A percentile compares a stretch with the other conserved stretches of the same genome.
Evolutionary conservation across 2,888 invertebrate species (phyloP).

Genomic region (Hermaeophaga mercurialis): DNA sequence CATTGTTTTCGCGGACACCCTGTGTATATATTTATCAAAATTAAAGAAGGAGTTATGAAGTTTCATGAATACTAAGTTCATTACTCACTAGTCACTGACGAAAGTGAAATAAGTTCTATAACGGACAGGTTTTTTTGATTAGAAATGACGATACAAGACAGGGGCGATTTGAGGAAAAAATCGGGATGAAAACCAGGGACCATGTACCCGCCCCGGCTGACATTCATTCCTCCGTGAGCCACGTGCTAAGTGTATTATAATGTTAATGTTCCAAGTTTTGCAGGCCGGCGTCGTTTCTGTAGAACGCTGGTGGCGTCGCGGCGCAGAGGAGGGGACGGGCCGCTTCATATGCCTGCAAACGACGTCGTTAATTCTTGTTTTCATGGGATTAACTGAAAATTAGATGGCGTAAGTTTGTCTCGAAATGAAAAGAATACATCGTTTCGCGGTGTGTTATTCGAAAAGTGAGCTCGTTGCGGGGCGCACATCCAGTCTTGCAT

Average conservation of each 20-base stretch:
- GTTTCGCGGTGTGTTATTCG: slow-evolving; percentile 55
- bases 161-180: too few species aligned
- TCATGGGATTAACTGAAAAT: slow-evolving; percentile 59
- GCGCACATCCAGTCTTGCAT: slow-evolving; percentile 39
- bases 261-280: slow-evolving; percentile 57
- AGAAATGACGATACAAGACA: too few species aligned
- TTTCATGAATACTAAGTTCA: too few species aligned
- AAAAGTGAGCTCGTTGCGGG: slow-evolving; percentile 51
- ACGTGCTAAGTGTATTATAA: slow-evolving; percentile 58
- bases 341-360: slow-evolving; percentile 58
- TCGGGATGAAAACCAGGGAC: too few species aligned
- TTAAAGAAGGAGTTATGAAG: too few species aligned
- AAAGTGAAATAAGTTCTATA: too few species aligned
- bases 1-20: too few species aligned
- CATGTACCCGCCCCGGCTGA: slow-evolving; percentile 11
- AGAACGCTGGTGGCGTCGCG: slow-evolving; percentile 37
- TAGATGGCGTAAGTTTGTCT: slow-evolving; percentile 59
- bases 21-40: too few species aligned
- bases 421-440: slow-evolving; percentile 57
- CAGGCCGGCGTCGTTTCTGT: slow-evolving; percentile 48
- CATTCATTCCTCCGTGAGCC: slow-evolving; percentile 36
- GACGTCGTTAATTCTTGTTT: slow-evolving; percentile 60
- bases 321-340: slow-evolving; percentile 46
- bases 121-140: too few species aligned
- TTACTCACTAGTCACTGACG: too few species aligned